Conservation (phyloP, 2,113 vertebrate species). For the Phoxinus phoxinus region DNA sequence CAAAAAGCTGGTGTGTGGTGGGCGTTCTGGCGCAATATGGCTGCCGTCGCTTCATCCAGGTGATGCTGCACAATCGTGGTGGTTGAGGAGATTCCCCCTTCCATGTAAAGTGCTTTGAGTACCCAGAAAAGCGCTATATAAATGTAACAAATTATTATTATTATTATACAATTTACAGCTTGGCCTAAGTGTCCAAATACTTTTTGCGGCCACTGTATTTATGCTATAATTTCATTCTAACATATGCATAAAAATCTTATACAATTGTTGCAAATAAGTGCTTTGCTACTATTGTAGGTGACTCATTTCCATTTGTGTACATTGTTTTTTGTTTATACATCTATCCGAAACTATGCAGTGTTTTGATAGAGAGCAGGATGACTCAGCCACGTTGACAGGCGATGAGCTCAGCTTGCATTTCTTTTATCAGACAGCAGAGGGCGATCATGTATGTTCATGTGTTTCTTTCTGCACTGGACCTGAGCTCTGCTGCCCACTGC, state of each 20-base stretch:
- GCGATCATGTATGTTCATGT: constrained; percentile 23
- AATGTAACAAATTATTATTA: no score
- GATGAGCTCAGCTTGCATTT: constrained; percentile 49
- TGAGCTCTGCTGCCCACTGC: constrained; percentile 61
- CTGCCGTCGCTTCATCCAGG: no score
- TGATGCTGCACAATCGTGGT: no score
- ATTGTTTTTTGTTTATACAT: background rate
- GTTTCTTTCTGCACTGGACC: constrained; percentile 5
- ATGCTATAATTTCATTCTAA: background rate
- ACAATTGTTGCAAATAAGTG: background rate
- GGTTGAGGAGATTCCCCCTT: no score
- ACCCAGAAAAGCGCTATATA: no score
- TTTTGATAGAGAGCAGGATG: constrained; percentile 60
- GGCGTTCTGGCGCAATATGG: no score
- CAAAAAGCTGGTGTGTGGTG: no score
- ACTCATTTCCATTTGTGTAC: background rate
- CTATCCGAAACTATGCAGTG: constrained; percentile 34
- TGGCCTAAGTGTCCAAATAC: no score
- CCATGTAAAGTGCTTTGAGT: no score
- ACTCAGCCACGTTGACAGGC: constrained; percentile 67
- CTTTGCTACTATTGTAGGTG: background rate
- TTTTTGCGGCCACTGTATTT: background rate
- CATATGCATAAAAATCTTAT: background rate
- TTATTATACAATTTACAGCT: no score
- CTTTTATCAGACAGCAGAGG: constrained; percentile 63